A percentile compares a stretch with the other conserved stretches of the same genome.
Evolutionary conservation across 2,113 vertebrate species (phyloP).

Genomic region (Anguilla japonica): DNA sequence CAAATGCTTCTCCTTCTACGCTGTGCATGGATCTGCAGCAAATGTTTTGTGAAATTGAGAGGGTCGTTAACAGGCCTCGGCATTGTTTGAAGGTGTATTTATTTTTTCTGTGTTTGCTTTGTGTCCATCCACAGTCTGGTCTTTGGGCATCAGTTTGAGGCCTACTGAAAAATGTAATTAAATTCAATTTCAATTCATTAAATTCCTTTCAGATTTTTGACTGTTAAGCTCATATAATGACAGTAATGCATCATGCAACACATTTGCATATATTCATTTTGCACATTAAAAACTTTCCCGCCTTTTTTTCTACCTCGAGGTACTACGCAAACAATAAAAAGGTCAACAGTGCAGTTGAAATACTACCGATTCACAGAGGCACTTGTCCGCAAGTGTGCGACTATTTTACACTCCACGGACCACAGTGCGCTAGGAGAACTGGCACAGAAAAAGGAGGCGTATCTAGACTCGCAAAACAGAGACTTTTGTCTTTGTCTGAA

Average conservation of each 20-base stretch:
- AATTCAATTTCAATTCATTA: background rate
- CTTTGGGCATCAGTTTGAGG: background rate
- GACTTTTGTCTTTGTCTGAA: background rate
- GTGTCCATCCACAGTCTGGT: background rate
- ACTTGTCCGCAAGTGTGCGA: background rate
- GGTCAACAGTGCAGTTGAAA: background rate
- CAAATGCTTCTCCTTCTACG: background rate
- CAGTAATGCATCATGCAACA: background rate
- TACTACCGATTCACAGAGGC: background rate
- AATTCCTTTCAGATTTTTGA: background rate
- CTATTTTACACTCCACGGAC: background rate
- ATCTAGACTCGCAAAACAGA: background rate
- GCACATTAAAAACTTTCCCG: too few relatives aligned
- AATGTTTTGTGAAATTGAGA: background rate
- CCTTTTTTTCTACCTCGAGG: background rate
- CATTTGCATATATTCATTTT: background rate
- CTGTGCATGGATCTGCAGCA: background rate
- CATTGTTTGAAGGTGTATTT: too few relatives aligned
- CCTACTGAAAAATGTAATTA: background rate
- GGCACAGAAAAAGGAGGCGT: background rate
- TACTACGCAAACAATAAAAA: background rate
- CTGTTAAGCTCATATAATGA: background rate
- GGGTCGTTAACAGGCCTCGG: background rate
- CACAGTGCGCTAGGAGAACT: background rate
- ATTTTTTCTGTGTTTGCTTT: background rate